A percentile compares a stretch with the other conserved stretches of the same genome.
Conservation (phyloP, 2,888 invertebrate genomes). For the Euplexia lucipara region DNA sequence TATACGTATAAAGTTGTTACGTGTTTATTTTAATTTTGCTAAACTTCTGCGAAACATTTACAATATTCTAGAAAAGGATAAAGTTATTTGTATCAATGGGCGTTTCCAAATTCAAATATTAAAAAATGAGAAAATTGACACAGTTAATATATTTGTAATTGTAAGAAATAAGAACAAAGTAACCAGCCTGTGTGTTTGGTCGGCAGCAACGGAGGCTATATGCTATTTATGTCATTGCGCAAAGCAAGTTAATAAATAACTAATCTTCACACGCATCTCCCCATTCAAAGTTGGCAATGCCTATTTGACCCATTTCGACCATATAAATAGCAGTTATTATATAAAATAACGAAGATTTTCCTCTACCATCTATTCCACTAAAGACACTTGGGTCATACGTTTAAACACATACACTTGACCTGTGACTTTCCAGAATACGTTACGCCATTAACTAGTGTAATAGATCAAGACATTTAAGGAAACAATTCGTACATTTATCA, state of each 20-base stretch:
- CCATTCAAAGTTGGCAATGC: background rate
- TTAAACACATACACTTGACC: slow-evolving; percentile 50
- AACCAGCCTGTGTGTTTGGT: no score
- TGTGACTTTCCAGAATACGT: slow-evolving; percentile 54
- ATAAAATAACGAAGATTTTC: slow-evolving; percentile 46
- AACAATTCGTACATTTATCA: slow-evolving; percentile 70
- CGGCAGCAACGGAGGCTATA: background rate
- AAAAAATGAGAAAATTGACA: no score
- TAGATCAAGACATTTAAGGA: slow-evolving; percentile 66
- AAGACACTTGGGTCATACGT: slow-evolving; percentile 16
- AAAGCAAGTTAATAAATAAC: background rate
- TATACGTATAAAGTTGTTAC: background rate
- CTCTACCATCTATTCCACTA: slow-evolving; percentile 37
- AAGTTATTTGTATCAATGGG: no score
- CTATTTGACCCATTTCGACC: slow-evolving; percentile 10
- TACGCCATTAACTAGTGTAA: slow-evolving; percentile 46
- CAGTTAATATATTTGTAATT: no score
- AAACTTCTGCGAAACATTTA: no score
- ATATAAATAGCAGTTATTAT: slow-evolving; percentile 24
- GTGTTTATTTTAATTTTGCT: background rate
- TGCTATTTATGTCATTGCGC: background rate
- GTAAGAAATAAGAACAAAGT: no score
- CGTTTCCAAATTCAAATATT: no score
- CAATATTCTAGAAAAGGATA: no score
- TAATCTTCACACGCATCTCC: background rate